Percentiles rank a stretch among this genome's conserved stretches.
These are phyloP conservation scores for Tachystola acroxantha DNA, from an alignment of 2,888 invertebrate species.

Conservation along the genomic window DNA sequence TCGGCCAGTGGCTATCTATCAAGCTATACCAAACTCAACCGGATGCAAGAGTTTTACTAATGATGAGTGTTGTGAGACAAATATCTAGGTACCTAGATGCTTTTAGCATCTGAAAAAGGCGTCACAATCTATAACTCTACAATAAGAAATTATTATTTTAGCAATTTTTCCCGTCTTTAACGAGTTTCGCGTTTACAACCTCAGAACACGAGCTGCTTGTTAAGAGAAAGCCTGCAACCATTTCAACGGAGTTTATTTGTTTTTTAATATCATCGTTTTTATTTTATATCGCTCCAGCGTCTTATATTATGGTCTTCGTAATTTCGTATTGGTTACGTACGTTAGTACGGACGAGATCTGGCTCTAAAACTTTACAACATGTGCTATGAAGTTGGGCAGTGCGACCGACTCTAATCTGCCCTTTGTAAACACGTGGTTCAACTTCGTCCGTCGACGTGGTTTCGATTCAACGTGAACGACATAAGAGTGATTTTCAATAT, in stretches of 20 bases:
- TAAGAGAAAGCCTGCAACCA: constrained; percentile 30
- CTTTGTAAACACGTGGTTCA: constrained; percentile 67
- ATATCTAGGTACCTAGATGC: too few relatives aligned
- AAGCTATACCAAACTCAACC: too few relatives aligned
- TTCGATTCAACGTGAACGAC: constrained; percentile 52
- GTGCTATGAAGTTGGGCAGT: constrained; percentile 49
- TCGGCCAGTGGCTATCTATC: too few relatives aligned
- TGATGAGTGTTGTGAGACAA: too few relatives aligned
- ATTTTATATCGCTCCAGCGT: constrained; percentile 18
- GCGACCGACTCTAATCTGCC: constrained; percentile 45
- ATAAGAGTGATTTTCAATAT: constrained; percentile 72
- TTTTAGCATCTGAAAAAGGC: too few relatives aligned
- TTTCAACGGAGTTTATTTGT: constrained; percentile 24
- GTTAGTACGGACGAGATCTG: not conserved
- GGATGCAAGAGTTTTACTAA: too few relatives aligned
- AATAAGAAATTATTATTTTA: too few relatives aligned
- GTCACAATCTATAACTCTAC: too few relatives aligned
- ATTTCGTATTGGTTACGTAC: not conserved
- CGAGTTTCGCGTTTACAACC: constrained; percentile 29
- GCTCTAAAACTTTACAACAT: constrained; percentile 51
- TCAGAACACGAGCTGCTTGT: constrained; percentile 31
- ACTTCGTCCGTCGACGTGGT: constrained; percentile 39
- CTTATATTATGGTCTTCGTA: too few relatives aligned
- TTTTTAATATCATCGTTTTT: constrained; percentile 27
- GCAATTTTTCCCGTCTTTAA: constrained; percentile 1